phyloP scores from a whole-genome alignment of 2,113 vertebrate species.

The Ailurus styani region DNA sequence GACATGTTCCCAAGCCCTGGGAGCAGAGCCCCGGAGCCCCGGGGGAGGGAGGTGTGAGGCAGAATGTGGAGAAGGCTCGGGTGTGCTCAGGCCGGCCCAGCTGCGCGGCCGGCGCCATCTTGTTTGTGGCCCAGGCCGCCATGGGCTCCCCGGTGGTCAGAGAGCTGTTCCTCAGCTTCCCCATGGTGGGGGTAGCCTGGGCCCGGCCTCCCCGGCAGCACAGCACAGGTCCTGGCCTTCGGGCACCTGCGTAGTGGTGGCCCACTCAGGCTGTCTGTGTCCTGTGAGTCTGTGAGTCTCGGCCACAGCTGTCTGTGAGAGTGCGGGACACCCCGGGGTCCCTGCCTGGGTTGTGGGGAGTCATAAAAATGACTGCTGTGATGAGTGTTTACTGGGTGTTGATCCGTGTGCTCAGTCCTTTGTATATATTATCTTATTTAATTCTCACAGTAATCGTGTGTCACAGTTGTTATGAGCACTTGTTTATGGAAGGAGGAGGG shows the following conservation, averaged over 20 bases:
- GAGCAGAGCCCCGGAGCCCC: not conserved
- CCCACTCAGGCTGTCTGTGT: not conserved
- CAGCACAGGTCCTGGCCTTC: accelerated
- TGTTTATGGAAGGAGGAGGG: not conserved
- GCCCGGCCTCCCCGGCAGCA: not conserved
- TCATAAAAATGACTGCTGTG: not conserved
- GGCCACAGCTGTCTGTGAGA: not conserved
- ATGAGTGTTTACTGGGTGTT: not conserved
- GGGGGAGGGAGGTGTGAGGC: not conserved
- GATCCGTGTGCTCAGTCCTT: not conserved
- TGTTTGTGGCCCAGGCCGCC: not conserved
- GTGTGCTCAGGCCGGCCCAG: not conserved
- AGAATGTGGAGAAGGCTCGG: not conserved
- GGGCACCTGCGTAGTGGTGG: not conserved
- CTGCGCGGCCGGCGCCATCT: not conserved
- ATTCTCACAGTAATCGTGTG: not conserved
- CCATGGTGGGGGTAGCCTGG: not conserved
- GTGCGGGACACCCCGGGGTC: accelerated
- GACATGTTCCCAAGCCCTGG: constrained; percentile 20
- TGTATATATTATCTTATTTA: not conserved
- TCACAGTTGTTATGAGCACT: not conserved
- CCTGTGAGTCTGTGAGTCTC: not conserved
- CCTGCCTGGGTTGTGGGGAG: not conserved
- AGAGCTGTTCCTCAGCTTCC: not conserved
- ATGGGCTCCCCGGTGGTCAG: not conserved